These are phyloP conservation scores for Dyspetes luteomarginatus DNA, from an alignment of 2,888 invertebrate species.

Conservation along the genomic window DNA sequence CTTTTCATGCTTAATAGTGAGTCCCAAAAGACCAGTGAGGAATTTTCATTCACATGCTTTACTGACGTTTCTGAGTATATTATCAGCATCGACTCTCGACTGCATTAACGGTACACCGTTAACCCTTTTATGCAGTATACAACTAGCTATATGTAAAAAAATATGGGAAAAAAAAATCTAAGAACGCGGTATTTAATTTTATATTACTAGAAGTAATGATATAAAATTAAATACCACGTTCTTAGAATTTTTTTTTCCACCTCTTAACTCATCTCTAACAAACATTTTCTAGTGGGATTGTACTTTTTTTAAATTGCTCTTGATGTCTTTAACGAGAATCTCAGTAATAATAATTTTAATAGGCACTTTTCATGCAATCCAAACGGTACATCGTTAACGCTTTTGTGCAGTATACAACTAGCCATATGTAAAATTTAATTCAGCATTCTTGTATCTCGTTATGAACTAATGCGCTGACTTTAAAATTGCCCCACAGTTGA, in stretches of 20 bases:
- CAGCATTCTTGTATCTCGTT: no score
- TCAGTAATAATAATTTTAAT: constrained; percentile 1
- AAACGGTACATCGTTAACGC: no score
- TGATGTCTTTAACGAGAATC: neutral
- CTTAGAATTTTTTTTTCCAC: constrained; percentile 19
- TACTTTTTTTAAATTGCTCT: neutral
- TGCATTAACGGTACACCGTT: constrained; percentile 35
- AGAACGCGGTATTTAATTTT: constrained; percentile 33
- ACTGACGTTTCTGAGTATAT: constrained; percentile 15
- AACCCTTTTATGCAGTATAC: neutral
- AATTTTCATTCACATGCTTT: constrained; percentile 43
- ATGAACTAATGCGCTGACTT: no score
- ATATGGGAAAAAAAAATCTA: constrained; percentile 20
- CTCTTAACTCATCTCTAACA: no score
- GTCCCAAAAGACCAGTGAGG: constrained; percentile 12
- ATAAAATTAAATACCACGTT: constrained; percentile 31
- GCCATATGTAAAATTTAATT: no score
- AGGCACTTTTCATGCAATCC: constrained; percentile 41
- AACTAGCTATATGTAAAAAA: no score
- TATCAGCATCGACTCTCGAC: no score
- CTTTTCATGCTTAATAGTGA: no score
- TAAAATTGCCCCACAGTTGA: no score
- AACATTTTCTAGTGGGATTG: no score
- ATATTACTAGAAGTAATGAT: neutral
- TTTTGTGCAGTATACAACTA: no score